Evolutionary conservation across 2,113 vertebrate genomes (phyloP), one percentile per base, ranked within the genome.

Genomic region (Podocnemis expansa): DNA sequence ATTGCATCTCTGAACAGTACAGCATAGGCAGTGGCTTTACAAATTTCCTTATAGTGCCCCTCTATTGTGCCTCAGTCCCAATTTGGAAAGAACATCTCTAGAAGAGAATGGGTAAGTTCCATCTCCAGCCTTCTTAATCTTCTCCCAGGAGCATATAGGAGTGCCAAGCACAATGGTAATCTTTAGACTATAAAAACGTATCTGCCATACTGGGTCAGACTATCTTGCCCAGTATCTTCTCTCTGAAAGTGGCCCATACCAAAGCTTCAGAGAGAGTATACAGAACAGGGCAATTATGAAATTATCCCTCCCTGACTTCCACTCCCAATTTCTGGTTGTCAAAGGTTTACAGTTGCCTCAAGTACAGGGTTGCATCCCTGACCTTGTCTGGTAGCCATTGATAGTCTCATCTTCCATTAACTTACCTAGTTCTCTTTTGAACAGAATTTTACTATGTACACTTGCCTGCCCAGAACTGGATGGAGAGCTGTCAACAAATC

Each of bases 1-100:
- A 4, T 24, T 12, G 1, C 2, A 21, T 4, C 11, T 1, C 47
- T 17, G 31, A 55, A 31, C 1, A 1, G 70, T n/a, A n/a, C 12
- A 3, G 54, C 27, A 9, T 52, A 1, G 21, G 5, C 2, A 0
- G 54, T 24, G 19, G 3, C 49, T 11, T 70, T 70, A 76, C 25
- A 45, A 45, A 43, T 76, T 45, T 45, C 43, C 41, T 25, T 45
- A 8, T 45, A 45, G 22, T 29, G 24, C 73, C 11, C 41, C 73
- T 29, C 38, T 45, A 13, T 12, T 45, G 41, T 76, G 43, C 25
- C 41, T 76, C 41, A 76, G 14, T 43, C 41, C 73, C 14, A 38
- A 27, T 43, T 75, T 24, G 38, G 38, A 41, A 75, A 43, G 41
- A 43, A 43, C 24, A 75, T 10, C 38, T 75, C 5, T 45, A 43